These are phyloP conservation scores for Zelostemma sp. DNA, from an alignment of 1,140 invertebrate species.

Conservation along the genomic window DNA sequence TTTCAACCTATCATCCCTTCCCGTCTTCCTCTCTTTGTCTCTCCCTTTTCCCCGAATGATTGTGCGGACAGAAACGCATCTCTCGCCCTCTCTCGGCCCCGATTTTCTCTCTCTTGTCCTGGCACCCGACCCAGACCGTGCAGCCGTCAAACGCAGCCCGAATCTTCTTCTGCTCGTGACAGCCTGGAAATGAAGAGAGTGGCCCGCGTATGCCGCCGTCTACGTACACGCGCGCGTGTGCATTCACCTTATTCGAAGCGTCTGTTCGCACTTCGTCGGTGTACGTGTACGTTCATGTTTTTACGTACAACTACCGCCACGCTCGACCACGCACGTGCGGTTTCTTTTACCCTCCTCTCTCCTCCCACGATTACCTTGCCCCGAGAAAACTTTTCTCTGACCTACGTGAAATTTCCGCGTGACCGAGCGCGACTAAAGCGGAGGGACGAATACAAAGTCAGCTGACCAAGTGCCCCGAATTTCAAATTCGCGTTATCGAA, in stretches of 20 bases:
- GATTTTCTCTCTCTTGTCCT: constrained; percentile 46
- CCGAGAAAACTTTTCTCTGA: constrained; percentile 11
- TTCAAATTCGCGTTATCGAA: not conserved
- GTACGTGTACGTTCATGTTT: too few species aligned
- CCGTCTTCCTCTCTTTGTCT: not conserved
- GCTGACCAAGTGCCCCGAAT: too few species aligned
- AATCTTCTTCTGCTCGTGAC: constrained; percentile 71
- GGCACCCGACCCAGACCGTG: constrained; percentile 62
- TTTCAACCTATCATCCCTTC: constrained; percentile 26
- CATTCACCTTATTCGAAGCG: constrained; percentile 37
- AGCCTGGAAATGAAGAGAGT: constrained; percentile 72
- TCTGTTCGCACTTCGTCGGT: constrained; percentile 38
- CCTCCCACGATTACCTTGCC: not conserved
- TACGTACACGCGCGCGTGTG: constrained; percentile 42
- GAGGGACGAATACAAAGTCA: not conserved
- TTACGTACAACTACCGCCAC: constrained; percentile 18
- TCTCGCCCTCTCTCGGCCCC: constrained; percentile 21
- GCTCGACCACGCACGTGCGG: constrained; percentile 40
- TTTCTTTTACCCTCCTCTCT: constrained; percentile 20
- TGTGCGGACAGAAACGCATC: not conserved
- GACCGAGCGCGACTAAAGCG: not conserved
- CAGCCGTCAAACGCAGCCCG: constrained; percentile 70
- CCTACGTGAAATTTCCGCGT: constrained; percentile 10
- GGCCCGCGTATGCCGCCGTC: constrained; percentile 52
- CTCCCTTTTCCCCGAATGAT: constrained; percentile 4